These are phyloP conservation scores for Phrynocephalus guinanensis DNA, from an alignment of 2,797 vertebrate species.

Conservation along the genomic window DNA sequence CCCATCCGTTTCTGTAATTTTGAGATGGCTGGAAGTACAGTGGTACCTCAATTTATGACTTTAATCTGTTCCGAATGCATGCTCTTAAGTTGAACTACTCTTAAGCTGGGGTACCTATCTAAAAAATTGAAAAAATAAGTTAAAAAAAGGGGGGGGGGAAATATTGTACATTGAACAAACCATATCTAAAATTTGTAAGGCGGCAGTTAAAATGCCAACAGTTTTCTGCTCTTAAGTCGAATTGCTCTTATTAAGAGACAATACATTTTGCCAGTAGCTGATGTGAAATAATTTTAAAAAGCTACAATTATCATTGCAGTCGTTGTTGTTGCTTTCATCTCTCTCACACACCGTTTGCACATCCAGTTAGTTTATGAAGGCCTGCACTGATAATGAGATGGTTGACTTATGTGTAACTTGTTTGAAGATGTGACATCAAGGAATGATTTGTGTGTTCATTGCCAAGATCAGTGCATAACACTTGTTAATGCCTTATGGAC, in stretches of 20 bases:
- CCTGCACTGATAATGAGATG: not conserved
- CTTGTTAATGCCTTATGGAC: not conserved
- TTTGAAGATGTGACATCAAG: not conserved
- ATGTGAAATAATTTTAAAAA: not conserved
- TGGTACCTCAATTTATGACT: too few relatives aligned
- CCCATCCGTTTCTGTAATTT: not conserved
- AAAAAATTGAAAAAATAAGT: too few relatives aligned
- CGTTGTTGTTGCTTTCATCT: too few relatives aligned
- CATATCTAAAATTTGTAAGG: too few relatives aligned
- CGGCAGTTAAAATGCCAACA: too few relatives aligned
- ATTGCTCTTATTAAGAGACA: conserved; percentile 33
- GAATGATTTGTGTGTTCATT: not conserved
- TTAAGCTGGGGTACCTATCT: too few relatives aligned
- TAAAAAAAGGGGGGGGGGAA: too few relatives aligned
- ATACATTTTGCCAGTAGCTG: conserved; percentile 28
- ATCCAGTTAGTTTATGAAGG: not conserved
- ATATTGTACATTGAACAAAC: too few relatives aligned
- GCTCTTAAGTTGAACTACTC: too few relatives aligned
- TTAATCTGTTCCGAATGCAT: too few relatives aligned
- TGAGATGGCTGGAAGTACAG: too few relatives aligned
- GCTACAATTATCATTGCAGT: not conserved
- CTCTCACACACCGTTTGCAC: not conserved
- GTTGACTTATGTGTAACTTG: not conserved
- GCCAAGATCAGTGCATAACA: not conserved
- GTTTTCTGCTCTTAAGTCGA: too few relatives aligned